Conservation (phyloP, 2,113 vertebrate species). For the Monopterus albus region DNA sequence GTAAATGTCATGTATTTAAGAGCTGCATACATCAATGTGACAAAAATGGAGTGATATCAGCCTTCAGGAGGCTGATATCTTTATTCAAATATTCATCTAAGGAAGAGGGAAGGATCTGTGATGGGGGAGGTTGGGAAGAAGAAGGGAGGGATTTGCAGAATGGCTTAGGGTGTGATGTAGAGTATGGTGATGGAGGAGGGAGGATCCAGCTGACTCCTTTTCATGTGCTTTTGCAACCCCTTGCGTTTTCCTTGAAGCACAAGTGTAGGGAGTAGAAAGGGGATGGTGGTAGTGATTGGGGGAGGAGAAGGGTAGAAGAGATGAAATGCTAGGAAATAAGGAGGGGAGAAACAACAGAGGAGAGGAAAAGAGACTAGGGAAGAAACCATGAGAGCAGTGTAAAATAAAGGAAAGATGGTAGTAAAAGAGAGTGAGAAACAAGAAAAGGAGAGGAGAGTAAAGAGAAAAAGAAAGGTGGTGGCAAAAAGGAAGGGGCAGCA, state of each 20-base stretch:
- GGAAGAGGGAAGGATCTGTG: constrained; percentile 46
- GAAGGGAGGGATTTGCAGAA: background rate
- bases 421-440: background rate
- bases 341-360: background rate
- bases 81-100: constrained; percentile 69
- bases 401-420: no score
- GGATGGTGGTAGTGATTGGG: constrained; percentile 5
- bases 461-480: no score
- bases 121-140: constrained; percentile 8
- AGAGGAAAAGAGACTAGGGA: background rate
- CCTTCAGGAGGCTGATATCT: constrained; percentile 49
- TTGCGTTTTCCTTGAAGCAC: constrained; percentile 41
- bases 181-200: constrained; percentile 57
- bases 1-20: constrained; percentile 39
- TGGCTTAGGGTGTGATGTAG: constrained; percentile 42
- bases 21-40: constrained; percentile 50
- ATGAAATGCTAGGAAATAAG: background rate
- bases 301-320: background rate
- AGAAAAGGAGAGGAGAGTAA: background rate
- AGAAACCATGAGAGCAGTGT: background rate
- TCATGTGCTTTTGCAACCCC: constrained; percentile 25
- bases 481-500: no score
- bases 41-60: constrained; percentile 31
- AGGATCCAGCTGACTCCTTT: constrained; percentile 50
- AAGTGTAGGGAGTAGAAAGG: constrained; percentile 12